Conservation (phyloP, 2,113 vertebrate genomes). For the Eleginops maclovinus region DNA sequence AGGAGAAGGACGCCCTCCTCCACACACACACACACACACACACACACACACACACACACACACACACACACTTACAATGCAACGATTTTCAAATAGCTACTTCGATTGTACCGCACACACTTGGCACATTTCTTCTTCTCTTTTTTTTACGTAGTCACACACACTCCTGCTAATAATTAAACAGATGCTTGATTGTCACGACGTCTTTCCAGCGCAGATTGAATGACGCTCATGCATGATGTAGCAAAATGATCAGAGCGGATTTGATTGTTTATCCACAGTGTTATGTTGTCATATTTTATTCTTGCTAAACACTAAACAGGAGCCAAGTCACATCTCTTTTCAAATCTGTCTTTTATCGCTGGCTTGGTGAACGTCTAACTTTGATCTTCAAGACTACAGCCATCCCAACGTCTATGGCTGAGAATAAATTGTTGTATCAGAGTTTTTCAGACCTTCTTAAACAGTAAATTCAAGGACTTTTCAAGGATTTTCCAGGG, state of each 20-base stretch:
- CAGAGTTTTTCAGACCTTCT: no score
- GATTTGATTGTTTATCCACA: not conserved
- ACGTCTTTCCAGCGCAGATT: slow-evolving; percentile 3
- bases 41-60: slow-evolving; percentile 10
- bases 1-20: slow-evolving; percentile 19
- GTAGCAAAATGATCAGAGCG: not conserved
- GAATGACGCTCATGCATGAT: not conserved
- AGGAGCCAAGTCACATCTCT: not conserved
- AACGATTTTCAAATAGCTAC: slow-evolving; percentile 10
- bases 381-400: slow-evolving; percentile 2
- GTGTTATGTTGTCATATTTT: not conserved
- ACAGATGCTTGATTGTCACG: not conserved
- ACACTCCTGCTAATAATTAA: not conserved
- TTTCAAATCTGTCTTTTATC: not conserved
- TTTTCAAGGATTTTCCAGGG: no score
- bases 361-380: not conserved
- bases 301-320: not conserved
- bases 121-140: not conserved
- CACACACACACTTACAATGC: slow-evolving; percentile 14
- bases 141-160: not conserved
- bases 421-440: not conserved
- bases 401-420: not conserved
- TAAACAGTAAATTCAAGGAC: no score
- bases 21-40: not conserved
- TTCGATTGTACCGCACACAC: slow-evolving; percentile 19